Evolutionary conservation across 2,113 vertebrate genomes (phyloP).

Genomic region (Labeo catla): DNA sequence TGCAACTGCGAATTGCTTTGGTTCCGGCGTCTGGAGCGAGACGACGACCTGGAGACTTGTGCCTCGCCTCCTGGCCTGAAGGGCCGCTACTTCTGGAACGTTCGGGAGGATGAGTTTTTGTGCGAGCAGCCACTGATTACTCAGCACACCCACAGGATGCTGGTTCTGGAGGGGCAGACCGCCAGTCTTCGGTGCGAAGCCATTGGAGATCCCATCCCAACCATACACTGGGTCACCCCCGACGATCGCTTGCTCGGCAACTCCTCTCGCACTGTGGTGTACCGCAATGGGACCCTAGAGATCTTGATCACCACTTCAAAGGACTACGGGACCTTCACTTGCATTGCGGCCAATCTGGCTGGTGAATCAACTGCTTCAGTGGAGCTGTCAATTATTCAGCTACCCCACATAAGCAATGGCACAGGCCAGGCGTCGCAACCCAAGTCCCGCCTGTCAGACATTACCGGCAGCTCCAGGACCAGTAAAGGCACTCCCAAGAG

Average conservation of each 20-base stretch:
- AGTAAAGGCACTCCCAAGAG: conserved; percentile 79
- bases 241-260: conserved; percentile 88
- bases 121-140: conserved; percentile 92
- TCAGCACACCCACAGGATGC: conserved; percentile 89
- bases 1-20: conserved; percentile 95
- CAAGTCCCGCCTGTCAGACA: conserved; percentile 90
- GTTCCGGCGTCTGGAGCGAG: conserved; percentile 86
- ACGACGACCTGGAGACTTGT: conserved; percentile 91
- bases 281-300: conserved; percentile 89
- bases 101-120: conserved; percentile 88
- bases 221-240: conserved; percentile 92
- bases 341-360: conserved; percentile 91
- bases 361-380: conserved; percentile 88
- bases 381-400: conserved; percentile 90
- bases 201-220: conserved; percentile 87
- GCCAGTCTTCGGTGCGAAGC: conserved; percentile 90
- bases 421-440: conserved; percentile 80
- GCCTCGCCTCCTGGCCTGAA: conserved; percentile 89
- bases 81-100: conserved; percentile 92
- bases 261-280: conserved; percentile 83
- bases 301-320: conserved; percentile 91
- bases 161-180: conserved; percentile 90
- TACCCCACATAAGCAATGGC: conserved; percentile 88
- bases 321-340: conserved; percentile 92
- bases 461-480: conserved; percentile 86